phyloP scores from a whole-genome alignment of 1,140 invertebrate species.

The Tribolium madens region DNA sequence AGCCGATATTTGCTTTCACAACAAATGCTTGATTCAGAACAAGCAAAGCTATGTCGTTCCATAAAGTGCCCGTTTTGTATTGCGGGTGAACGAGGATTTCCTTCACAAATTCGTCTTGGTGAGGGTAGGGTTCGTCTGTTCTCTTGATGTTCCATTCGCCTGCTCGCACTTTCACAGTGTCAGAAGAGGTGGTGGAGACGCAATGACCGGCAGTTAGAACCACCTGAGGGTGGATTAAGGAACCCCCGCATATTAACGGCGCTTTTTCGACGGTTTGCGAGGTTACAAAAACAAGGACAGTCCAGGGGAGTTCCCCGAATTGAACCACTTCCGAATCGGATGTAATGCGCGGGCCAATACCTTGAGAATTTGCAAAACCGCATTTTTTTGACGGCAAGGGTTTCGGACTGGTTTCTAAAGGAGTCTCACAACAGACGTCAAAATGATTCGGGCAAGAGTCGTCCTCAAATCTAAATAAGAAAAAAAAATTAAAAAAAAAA shows the following conservation, averaged over 20 bases:
- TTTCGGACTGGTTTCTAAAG: not conserved
- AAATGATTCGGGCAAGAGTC: slow-evolving; percentile 47
- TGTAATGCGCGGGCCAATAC: slow-evolving; percentile 78
- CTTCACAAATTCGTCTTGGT: slow-evolving; percentile 62
- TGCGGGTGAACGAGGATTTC: slow-evolving; percentile 55
- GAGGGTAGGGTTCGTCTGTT: slow-evolving; percentile 66
- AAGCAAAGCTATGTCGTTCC: slow-evolving; percentile 79
- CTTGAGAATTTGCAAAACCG: slow-evolving; percentile 77
- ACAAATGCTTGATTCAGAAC: slow-evolving; percentile 71
- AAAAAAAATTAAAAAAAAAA: not conserved
- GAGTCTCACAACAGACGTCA: slow-evolving; percentile 50
- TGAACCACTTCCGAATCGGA: slow-evolving; percentile 71
- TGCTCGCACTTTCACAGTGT: slow-evolving; percentile 63
- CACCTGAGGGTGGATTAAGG: slow-evolving; percentile 68
- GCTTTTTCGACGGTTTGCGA: slow-evolving; percentile 67
- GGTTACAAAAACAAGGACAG: slow-evolving; percentile 43
- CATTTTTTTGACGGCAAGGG: slow-evolving; percentile 66
- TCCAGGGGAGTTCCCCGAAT: slow-evolving; percentile 57
- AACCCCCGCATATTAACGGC: slow-evolving; percentile 70
- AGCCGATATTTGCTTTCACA: slow-evolving; percentile 66
- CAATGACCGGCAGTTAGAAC: slow-evolving; percentile 77
- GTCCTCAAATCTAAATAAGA: slow-evolving; percentile 16
- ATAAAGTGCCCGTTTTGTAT: slow-evolving; percentile 66
- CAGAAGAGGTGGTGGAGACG: slow-evolving; percentile 57
- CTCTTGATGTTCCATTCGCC: slow-evolving; percentile 71